phyloP scores from a whole-genome alignment of 2,797 vertebrate genomes.

The Allobates femoralis region DNA sequence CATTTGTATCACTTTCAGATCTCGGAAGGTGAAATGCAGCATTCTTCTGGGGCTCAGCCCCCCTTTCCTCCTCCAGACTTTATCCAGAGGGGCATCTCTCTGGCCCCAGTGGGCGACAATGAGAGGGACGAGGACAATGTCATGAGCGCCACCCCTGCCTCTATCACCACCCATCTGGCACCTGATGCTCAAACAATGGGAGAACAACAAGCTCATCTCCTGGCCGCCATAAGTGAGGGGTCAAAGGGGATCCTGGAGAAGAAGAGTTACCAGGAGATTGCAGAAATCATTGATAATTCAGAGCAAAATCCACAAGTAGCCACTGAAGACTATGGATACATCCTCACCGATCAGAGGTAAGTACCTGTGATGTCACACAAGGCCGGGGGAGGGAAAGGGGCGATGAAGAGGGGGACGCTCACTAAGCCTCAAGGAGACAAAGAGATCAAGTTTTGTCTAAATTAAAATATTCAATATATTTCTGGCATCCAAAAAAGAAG shows the following conservation, averaged over 20 bases:
- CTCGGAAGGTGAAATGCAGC: conserved; percentile 72
- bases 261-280: conserved; percentile 62
- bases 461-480: too few relatives aligned
- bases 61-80: conserved; percentile 32
- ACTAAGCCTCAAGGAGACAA: not conserved
- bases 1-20: conserved; percentile 66
- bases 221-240: not conserved
- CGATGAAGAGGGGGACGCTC: not conserved
- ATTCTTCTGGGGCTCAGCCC: conserved; percentile 62
- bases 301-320: conserved; percentile 63
- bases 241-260: conserved; percentile 64
- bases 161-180: conserved; percentile 26
- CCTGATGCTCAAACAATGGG: conserved; percentile 32
- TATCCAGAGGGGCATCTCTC: conserved; percentile 43
- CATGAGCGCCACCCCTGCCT: conserved; percentile 3
- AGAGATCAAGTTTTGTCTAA: not conserved
- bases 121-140: conserved; percentile 37
- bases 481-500: too few relatives aligned
- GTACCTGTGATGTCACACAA: conserved; percentile 45
- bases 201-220: not conserved
- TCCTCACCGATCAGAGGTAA: conserved; percentile 92
- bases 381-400: not conserved
- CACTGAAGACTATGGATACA: conserved; percentile 92
- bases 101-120: conserved; percentile 37
- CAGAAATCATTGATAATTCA: conserved; percentile 64